Base-by-base conservation (phyloP, 2,888 invertebrate species). In the Apamea anceps region DNA sequence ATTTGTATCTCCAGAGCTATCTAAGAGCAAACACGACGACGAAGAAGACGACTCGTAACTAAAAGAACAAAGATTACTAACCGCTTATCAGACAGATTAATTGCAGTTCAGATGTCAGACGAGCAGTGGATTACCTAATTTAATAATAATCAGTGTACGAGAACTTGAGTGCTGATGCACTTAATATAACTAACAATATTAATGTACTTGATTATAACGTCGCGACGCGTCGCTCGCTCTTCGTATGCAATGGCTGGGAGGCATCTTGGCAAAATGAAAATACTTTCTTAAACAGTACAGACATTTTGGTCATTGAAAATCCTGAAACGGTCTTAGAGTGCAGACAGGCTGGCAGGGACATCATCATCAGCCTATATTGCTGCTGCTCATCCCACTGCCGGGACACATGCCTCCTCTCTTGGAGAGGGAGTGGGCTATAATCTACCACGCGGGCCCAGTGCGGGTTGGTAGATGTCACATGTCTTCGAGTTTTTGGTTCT, bases 71-170 rank as follows among this genome's bases (percentile, higher is more conserved):
- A 75, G 72, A 72, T 68, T 60, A 75, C 13, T 75, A 85, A 77
- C 81, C 76, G 81, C 60, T 79, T 85, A 85, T 86, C 81, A 2
- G 0, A 13, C 25, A 67, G 48, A 73, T 79, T 76, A 76, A 75
- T 62, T 81, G 42, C 68, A 42, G 72, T 66, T 84, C 77, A 80
- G 32, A 77, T 28, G 80, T 84, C 77, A 84, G 13, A 15, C 10
- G 37, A 10, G 45, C 7, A 0, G 15, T 18, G 63, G 28, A 72
- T 85, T 86, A 84, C 68, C 70, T 65, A 62, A 32, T 32, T 32
- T 32, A 32, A 42, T 72, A 74, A 72, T 32, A 68, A 74, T 62
- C n/a, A 37, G 51, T 76, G 62, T 65, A 65, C 13, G 32, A 37
- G 25, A 15, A 48, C 25, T 28, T 57, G 4, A 66, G 73, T 86